Evolutionary conservation across 2,113 vertebrate genomes (phyloP), one percentile per base, ranked within the genome.

Genomic region (Dipodomys merriami): DNA sequence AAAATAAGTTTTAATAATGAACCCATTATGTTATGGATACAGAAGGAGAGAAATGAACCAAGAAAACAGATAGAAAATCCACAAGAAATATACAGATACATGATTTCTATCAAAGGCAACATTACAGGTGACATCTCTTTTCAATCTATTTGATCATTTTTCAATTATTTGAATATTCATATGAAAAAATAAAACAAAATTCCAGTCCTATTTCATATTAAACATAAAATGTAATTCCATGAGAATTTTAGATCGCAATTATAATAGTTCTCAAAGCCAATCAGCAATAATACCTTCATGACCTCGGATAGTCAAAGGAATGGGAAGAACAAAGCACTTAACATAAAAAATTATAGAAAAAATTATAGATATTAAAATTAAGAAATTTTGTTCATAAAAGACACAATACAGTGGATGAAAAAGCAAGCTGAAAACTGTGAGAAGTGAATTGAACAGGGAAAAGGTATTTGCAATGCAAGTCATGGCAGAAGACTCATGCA

Each of bases 321-420:
- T 35, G 80, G 13, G 5, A 83, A 73, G 46, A 33, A 67, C n/a
- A 91, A 76, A 86, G 27, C 46, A 80, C 10, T 60, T 74, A 76
- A 68, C 20, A 77, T 53, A 83, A 49, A 65, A 91, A 76, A 80
- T 77, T 27, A 53, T 27, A 29, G n/a, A n/a, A 69, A 49, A 80
- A 90, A 80, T 60, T 2, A 4, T 33, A 6, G 69, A 39, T 18
- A 78, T 69, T 83, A 73, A 84, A 94, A 64, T 39, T 29, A 86
- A 57, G 62, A 93, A 86, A 9, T 68, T 84, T 39, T 65, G 44
- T 33, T 90, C 22, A 57, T 80, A 30, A 87, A 90, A 90, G 39
- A 87, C 18, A 85, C 19, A 84, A 89, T n/a, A 35, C n/a, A 62
- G 25, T 74, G 46, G 27, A 60, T 49, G 22, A 86, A 74, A 92